phyloP scores from a whole-genome alignment of 30 jellyfish, hydroid and myxozoan species.

The Mastigias papua region DNA sequence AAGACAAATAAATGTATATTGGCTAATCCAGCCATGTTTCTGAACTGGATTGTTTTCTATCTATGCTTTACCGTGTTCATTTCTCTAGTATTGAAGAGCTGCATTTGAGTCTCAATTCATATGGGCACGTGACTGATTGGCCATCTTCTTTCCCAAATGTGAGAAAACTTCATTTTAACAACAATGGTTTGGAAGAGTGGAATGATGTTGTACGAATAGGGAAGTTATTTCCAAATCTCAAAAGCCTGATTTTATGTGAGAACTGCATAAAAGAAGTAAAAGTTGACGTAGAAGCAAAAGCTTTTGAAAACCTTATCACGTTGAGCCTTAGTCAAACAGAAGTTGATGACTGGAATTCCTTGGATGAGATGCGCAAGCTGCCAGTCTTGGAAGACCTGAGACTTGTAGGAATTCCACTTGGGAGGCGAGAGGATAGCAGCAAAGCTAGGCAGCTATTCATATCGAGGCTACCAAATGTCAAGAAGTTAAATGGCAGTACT shows the following conservation, averaged over 20 bases:
- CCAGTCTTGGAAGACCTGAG: conserved; percentile 82
- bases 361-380: conserved; percentile 76
- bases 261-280: conserved; percentile 62
- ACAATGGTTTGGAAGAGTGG: conserved; percentile 75
- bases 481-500: conserved; percentile 82
- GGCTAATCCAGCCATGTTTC: too few species aligned
- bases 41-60: too few species aligned
- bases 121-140: conserved; percentile 64
- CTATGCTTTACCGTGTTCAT: too few species aligned
- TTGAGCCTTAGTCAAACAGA: conserved; percentile 81
- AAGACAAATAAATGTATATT: too few species aligned
- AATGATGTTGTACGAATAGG: conserved; percentile 72
- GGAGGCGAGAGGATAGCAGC: conserved; percentile 55
- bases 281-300: not conserved
- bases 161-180: conserved; percentile 62
- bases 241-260: conserved; percentile 66
- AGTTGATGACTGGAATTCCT: conserved; percentile 77
- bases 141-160: conserved; percentile 57
- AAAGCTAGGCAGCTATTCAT: conserved; percentile 71
- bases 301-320: conserved; percentile 55
- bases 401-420: conserved; percentile 78
- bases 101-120: conserved; percentile 87
- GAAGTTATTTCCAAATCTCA: conserved; percentile 67
- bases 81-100: conserved; percentile 88
- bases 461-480: conserved; percentile 81